phyloP scores from a whole-genome alignment of 2,888 invertebrate genomes.

The Lycophotia porphyrea region DNA sequence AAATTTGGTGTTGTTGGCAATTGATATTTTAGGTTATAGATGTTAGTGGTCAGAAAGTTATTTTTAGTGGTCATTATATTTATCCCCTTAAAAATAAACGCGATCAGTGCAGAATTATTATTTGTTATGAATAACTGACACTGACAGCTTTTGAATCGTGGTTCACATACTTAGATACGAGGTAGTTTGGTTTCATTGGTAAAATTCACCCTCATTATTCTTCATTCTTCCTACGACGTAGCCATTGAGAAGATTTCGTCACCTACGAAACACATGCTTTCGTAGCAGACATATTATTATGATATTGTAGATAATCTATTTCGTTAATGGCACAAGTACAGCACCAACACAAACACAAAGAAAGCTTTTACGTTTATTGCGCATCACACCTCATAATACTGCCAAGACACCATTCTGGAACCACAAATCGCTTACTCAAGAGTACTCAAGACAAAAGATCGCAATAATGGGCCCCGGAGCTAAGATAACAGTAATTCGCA shows the following conservation, averaged over 20 bases:
- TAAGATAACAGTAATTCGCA: constrained; percentile 40
- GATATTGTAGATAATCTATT: background rate
- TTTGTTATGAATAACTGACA: background rate
- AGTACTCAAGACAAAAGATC: constrained; percentile 36
- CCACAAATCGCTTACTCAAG: constrained; percentile 20
- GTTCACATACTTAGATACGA: background rate
- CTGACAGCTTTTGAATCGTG: background rate
- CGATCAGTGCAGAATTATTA: background rate
- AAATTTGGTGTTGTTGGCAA: no score
- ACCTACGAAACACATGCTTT: background rate
- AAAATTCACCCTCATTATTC: background rate
- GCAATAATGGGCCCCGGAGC: constrained; percentile 4
- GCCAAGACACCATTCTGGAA: background rate
- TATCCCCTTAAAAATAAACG: no score
- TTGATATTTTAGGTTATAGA: no score
- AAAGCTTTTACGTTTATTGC: constrained; percentile 42
- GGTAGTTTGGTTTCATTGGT: background rate
- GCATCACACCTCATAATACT: constrained; percentile 3
- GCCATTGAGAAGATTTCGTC: background rate
- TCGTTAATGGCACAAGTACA: background rate
- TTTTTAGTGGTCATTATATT: no score
- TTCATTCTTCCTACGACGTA: background rate
- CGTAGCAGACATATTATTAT: background rate
- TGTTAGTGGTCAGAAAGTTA: no score
- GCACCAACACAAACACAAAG: background rate